These are phyloP conservation scores for Chloroceryle amazona DNA, from an alignment of 2,797 vertebrate genomes.

Conservation along the genomic window DNA sequence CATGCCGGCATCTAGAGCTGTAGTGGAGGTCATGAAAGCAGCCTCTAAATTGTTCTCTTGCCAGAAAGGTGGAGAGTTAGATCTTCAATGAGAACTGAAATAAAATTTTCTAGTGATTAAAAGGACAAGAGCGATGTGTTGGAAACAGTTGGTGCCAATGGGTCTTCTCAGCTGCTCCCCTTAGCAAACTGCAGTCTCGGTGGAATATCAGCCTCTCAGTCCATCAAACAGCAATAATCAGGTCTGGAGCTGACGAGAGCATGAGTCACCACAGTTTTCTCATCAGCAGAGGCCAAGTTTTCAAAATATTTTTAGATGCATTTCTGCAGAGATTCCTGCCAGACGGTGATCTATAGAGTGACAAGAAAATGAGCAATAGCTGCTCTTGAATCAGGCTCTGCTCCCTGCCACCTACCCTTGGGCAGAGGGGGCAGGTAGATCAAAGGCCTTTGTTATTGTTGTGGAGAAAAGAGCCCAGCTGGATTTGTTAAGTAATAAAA, in stretches of 20 bases:
- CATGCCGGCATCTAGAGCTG: not conserved
- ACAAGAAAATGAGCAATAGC: constrained; percentile 32
- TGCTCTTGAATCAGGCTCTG: not conserved
- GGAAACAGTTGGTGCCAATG: not conserved
- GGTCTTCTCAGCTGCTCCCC: not conserved
- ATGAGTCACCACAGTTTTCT: constrained; percentile 38
- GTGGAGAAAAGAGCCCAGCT: not conserved
- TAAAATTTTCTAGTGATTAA: constrained; percentile 28
- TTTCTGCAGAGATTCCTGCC: constrained; percentile 6
- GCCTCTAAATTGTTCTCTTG: not conserved
- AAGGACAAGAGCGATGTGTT: not conserved
- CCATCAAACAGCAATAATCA: constrained; percentile 31
- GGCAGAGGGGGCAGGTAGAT: not conserved
- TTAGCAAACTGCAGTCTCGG: not conserved
- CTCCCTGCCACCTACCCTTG: not conserved
- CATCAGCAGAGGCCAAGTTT: constrained; percentile 28
- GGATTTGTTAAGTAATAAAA: not conserved
- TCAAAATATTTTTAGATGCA: constrained; percentile 49
- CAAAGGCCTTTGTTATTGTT: not conserved
- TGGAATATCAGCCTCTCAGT: constrained; percentile 8
- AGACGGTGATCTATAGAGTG: not conserved
- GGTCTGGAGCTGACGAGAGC: constrained; percentile 42
- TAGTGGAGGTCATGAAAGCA: not conserved
- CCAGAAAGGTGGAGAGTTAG: not conserved
- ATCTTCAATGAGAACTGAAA: constrained; percentile 23